Percentiles rank a stretch among this genome's conserved stretches.
phyloP scores from a whole-genome alignment of 2,113 vertebrate genomes.

The Castor canadensis region DNA sequence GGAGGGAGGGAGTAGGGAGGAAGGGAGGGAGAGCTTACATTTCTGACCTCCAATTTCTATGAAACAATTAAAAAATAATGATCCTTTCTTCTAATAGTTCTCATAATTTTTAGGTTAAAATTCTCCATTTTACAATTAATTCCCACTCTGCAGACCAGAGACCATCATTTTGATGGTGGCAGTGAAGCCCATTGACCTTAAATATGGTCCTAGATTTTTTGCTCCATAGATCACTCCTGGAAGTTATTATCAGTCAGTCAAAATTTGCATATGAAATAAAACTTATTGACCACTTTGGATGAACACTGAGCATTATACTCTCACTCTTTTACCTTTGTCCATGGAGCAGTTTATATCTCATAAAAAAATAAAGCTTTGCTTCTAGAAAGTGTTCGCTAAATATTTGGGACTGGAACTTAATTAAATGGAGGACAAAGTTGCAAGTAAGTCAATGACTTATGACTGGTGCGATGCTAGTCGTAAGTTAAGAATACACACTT shows the following conservation, averaged over 20 bases:
- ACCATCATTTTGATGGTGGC: neutral
- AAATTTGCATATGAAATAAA: neutral
- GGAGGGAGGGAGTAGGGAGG: neutral
- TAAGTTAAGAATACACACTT: too few species aligned
- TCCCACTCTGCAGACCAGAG: neutral
- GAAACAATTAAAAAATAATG: neutral
- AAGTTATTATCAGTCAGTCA: neutral
- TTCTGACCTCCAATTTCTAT: neutral
- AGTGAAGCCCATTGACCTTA: neutral
- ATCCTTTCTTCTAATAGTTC: neutral
- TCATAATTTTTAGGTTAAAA: neutral
- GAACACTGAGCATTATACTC: neutral
- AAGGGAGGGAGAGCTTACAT: neutral
- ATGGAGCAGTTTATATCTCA: neutral
- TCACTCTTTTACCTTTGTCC: neutral
- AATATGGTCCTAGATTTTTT: neutral
- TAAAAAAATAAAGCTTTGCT: neutral
- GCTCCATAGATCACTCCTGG: neutral
- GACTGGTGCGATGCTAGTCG: neutral
- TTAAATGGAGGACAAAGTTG: neutral
- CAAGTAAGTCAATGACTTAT: neutral
- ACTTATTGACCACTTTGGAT: neutral
- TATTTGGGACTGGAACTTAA: slow-evolving; percentile 1
- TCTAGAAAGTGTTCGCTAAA: neutral
- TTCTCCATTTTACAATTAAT: neutral